These are phyloP conservation scores for Rousettus leschenaultii DNA, from an alignment of 2,113 vertebrate species.

Conservation along the genomic window DNA sequence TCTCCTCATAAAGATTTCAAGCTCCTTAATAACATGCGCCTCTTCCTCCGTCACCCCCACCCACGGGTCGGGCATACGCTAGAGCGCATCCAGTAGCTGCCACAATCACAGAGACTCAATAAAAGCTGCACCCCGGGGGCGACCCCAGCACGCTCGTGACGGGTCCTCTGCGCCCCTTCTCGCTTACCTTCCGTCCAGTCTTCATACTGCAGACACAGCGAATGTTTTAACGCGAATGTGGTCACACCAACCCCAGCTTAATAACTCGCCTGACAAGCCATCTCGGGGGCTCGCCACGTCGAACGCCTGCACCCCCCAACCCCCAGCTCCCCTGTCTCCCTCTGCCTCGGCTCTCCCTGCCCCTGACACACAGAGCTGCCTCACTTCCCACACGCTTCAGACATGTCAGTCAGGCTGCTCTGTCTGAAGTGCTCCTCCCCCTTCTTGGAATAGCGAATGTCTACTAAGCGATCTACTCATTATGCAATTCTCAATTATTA, in stretches of 20 bases:
- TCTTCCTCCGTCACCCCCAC: not conserved
- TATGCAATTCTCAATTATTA: not conserved
- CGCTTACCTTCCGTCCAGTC: not conserved
- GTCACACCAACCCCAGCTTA: not conserved
- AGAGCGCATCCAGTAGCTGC: not conserved
- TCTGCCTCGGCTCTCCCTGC: not conserved
- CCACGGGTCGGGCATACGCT: too few relatives aligned
- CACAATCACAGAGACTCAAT: not conserved
- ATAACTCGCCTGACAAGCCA: not conserved
- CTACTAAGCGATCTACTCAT: not conserved
- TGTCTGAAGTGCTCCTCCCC: not conserved
- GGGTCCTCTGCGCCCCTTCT: not conserved
- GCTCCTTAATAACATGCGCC: not conserved
- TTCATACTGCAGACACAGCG: not conserved
- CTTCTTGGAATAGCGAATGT: not conserved
- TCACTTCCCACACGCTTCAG: not conserved
- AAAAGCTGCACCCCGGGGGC: not conserved
- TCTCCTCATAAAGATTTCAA: not conserved
- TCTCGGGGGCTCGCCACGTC: not conserved
- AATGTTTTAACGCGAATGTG: not conserved
- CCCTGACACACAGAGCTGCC: not conserved
- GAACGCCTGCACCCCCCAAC: not conserved
- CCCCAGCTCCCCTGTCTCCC: not conserved
- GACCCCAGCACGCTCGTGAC: not conserved
- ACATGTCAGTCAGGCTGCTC: not conserved